Evolutionary conservation across 2,797 vertebrate species (phyloP).

Genomic region (Tenualosa thibaudeaui): DNA sequence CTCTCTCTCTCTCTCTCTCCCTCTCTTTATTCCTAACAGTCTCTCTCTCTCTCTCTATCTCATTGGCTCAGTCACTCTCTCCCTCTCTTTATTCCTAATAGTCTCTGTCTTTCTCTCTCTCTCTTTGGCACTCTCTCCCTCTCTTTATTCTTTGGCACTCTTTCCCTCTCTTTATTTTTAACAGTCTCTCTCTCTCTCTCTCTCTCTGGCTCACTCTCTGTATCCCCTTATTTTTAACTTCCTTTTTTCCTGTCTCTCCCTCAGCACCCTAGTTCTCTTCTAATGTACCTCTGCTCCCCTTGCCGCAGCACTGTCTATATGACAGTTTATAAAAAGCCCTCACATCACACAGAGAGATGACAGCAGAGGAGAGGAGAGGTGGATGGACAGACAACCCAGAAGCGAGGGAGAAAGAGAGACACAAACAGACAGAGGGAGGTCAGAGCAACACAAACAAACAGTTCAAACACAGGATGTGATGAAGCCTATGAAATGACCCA

Average conservation of each 20-base stretch:
- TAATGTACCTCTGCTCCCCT: no score
- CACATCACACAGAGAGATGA: neutral
- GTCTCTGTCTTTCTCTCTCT: neutral
- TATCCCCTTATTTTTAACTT: neutral
- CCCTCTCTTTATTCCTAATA: neutral
- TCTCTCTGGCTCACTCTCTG: neutral
- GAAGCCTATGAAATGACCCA: neutral
- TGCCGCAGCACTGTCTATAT: neutral
- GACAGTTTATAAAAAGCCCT: no score
- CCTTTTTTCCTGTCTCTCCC: neutral
- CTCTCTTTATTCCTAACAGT: neutral
- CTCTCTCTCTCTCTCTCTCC: neutral
- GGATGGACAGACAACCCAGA: neutral
- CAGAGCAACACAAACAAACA: conserved; percentile 3
- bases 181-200: neutral
- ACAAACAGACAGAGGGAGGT: neutral
- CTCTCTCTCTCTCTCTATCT: neutral
- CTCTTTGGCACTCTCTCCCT: neutral
- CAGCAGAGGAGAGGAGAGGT: conserved; percentile 14
- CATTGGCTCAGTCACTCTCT: neutral
- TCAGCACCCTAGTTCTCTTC: neutral
- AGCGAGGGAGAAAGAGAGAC: neutral
- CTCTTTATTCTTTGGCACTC: neutral
- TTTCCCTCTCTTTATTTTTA: neutral
- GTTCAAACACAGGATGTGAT: neutral